Conservation (phyloP, 2,888 invertebrate genomes). For the Eristalinus aeneus region DNA sequence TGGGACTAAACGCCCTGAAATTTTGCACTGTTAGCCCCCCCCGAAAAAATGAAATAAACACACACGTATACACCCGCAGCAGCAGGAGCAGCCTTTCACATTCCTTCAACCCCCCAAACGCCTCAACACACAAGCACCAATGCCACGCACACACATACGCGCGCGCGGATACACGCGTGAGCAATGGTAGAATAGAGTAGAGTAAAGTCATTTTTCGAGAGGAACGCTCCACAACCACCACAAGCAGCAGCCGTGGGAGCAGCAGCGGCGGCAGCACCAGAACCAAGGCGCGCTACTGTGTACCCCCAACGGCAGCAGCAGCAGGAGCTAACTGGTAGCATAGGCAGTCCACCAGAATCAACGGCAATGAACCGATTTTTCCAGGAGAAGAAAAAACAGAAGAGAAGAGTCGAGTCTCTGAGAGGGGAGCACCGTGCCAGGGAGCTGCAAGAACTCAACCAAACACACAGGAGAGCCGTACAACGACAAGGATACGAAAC, state of each 20-base stretch:
- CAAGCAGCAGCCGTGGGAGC: constrained; percentile 12
- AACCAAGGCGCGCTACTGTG: constrained; percentile 24
- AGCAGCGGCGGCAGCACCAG: constrained; percentile 33
- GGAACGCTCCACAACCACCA: constrained; percentile 37
- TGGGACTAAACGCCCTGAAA: constrained; percentile 71
- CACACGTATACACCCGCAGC: constrained; percentile 18
- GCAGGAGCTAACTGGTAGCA: constrained; percentile 42
- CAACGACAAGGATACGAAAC: constrained; percentile 47
- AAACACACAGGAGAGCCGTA: constrained; percentile 43
- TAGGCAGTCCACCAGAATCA: constrained; percentile 38
- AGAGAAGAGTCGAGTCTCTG: constrained; percentile 6
- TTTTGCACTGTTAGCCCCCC: constrained; percentile 65
- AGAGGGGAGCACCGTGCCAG: background rate
- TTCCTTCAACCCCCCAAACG: background rate
- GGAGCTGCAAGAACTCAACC: constrained; percentile 24
- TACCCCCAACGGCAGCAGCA: constrained; percentile 16
- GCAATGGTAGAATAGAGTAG: constrained; percentile 27
- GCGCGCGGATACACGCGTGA: background rate
- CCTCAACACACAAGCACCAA: background rate
- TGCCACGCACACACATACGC: background rate
- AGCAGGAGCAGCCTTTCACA: background rate
- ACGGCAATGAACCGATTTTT: constrained; percentile 43
- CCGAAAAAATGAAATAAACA: constrained; percentile 58
- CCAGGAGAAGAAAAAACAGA: constrained; percentile 38
- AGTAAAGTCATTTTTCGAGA: constrained; percentile 45